These are phyloP conservation scores for Hirtodrosophila alboralis DNA, from an alignment of 2,888 invertebrate species.

Conservation along the genomic window DNA sequence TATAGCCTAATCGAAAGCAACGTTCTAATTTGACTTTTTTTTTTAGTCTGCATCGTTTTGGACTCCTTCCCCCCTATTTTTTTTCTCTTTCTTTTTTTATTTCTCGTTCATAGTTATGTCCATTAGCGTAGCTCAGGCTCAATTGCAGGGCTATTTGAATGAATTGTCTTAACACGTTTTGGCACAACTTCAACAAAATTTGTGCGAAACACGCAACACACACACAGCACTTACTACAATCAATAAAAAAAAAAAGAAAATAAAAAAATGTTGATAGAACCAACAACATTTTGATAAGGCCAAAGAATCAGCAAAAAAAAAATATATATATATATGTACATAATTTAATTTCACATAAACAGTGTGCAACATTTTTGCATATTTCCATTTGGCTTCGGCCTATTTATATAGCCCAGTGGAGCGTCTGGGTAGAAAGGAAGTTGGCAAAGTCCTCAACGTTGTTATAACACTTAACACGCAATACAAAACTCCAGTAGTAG, in stretches of 20 bases:
- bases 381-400: conserved; percentile 33
- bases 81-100: too few species aligned
- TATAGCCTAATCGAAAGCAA: too few species aligned
- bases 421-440: too few species aligned
- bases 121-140: conserved; percentile 57
- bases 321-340: conserved; percentile 49
- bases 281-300: conserved; percentile 23
- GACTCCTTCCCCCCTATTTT: conserved; percentile 8
- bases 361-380: conserved; percentile 47
- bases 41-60: conserved; percentile 18
- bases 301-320: conserved; percentile 32
- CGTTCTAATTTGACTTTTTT: too few species aligned
- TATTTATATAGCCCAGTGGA: conserved; percentile 31
- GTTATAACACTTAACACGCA: conserved; percentile 44
- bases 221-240: conserved; percentile 25
- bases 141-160: conserved; percentile 52
- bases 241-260: conserved; percentile 28
- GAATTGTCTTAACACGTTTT: conserved; percentile 65
- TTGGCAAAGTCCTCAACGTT: neutral
- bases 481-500: conserved; percentile 13
- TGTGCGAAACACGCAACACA: conserved; percentile 53
- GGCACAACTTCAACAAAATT: conserved; percentile 60
- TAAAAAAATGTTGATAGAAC: conserved; percentile 26
- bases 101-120: conserved; percentile 59
- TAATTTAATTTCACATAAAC: conserved; percentile 53